Evolutionary conservation across 2,113 vertebrate species (phyloP).

Genomic region (Siniperca knerii): DNA sequence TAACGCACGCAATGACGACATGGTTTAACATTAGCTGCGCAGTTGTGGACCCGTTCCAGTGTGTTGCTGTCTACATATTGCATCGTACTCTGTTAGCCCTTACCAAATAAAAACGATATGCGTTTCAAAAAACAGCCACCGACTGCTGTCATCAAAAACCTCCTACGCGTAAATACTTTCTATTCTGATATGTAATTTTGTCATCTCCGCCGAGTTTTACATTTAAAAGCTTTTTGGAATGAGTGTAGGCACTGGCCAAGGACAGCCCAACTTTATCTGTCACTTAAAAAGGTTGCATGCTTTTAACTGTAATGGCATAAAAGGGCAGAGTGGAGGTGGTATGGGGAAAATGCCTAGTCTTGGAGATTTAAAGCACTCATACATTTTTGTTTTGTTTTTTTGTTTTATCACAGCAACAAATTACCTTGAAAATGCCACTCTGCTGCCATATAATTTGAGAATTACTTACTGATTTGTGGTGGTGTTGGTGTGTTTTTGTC

Average conservation of each 20-base stretch:
- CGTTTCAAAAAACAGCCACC: background rate
- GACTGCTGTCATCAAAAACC: background rate
- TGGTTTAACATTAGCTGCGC: slow-evolving; percentile 72
- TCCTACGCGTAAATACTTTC: background rate
- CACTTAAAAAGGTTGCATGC: background rate
- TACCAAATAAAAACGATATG: background rate
- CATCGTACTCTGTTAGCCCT: background rate
- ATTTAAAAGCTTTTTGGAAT: background rate
- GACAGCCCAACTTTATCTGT: background rate
- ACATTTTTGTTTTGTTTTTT: background rate
- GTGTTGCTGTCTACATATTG: slow-evolving; percentile 19
- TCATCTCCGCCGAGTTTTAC: background rate
- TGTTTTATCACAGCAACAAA: background rate
- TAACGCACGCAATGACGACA: slow-evolving; percentile 71
- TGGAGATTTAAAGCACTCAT: background rate
- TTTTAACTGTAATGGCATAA: background rate
- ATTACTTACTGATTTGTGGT: background rate
- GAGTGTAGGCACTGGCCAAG: no score
- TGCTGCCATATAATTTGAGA: background rate
- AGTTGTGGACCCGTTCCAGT: slow-evolving; percentile 54
- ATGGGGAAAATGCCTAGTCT: background rate
- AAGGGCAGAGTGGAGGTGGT: background rate
- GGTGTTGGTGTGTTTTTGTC: background rate
- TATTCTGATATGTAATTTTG: background rate
- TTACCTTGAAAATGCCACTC: slow-evolving; percentile 34